Percentiles rank a stretch among this genome's conserved stretches.
Conservation (phyloP, 2,888 invertebrate genomes). For the Acleris literana region DNA sequence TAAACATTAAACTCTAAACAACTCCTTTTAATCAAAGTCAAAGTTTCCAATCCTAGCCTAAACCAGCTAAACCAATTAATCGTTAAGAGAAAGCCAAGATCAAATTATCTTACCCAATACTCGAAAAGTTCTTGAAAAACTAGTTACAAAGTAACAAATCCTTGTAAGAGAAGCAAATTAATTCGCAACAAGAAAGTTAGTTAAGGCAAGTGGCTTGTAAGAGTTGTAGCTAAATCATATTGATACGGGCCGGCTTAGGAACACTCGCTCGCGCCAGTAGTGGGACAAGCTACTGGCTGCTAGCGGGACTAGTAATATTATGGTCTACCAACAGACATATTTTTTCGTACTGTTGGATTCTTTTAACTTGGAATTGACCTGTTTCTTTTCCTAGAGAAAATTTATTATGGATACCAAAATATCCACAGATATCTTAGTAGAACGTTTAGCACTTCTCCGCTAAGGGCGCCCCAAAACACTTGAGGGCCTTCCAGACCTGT, state of each 20-base stretch:
- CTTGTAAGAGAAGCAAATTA: conserved; percentile 41
- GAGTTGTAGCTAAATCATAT: conserved; percentile 61
- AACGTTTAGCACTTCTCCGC: too few relatives aligned
- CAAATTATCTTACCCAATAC: conserved; percentile 25
- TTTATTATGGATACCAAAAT: too few relatives aligned
- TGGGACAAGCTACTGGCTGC: conserved; percentile 31
- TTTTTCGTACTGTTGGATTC: too few relatives aligned
- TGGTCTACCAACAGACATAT: not conserved
- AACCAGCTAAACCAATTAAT: conserved; percentile 19
- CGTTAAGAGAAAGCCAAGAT: not conserved
- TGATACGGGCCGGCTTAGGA: conserved; percentile 60
- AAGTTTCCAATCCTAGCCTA: conserved; percentile 21
- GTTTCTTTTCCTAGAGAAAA: too few relatives aligned
- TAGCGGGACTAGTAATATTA: conserved; percentile 25
- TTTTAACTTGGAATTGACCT: too few relatives aligned
- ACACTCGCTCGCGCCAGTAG: conserved; percentile 43
- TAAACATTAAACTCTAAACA: conserved; percentile 10
- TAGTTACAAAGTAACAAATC: conserved; percentile 29
- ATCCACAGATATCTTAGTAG: too few relatives aligned
- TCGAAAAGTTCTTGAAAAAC: conserved; percentile 34
- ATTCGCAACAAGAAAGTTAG: conserved; percentile 55
- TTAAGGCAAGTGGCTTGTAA: conserved; percentile 51
- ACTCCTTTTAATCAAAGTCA: conserved; percentile 28
- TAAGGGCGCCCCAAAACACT: too few relatives aligned
- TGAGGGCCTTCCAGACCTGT: too few relatives aligned